Evolutionary conservation across 2,113 vertebrate genomes (phyloP).

Genomic region (Campylorhamphus procurvoides): DNA sequence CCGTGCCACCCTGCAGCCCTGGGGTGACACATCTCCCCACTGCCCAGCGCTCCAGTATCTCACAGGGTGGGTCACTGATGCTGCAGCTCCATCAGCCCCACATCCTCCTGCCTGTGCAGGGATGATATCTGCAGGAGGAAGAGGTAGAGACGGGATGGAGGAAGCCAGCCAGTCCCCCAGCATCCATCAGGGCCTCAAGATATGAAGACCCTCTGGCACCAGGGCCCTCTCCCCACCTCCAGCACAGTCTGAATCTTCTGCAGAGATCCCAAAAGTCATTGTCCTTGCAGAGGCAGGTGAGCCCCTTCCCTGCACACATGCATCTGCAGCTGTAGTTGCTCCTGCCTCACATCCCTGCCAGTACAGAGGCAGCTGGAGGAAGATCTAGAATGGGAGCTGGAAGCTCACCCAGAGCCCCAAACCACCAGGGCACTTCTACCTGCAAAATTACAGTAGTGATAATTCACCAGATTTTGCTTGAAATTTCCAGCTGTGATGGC

Average conservation of each 20-base stretch:
- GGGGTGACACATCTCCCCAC: rapidly evolving
- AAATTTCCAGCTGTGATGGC: not conserved
- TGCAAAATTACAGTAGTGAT: not conserved
- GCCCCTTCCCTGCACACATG: not conserved
- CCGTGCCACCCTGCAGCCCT: not conserved
- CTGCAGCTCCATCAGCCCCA: not conserved
- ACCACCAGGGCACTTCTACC: not conserved
- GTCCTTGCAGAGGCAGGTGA: not conserved
- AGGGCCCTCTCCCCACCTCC: not conserved
- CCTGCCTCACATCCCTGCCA: not conserved
- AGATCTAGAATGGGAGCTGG: not conserved
- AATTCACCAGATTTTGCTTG: not conserved
- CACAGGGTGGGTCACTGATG: rapidly evolving
- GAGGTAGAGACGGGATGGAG: not conserved
- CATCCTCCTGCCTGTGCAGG: not conserved
- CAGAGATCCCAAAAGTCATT: not conserved
- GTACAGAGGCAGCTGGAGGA: not conserved
- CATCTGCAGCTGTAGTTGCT: not conserved
- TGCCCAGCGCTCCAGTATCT: not conserved
- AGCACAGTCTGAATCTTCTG: not conserved
- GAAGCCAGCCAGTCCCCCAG: not conserved
- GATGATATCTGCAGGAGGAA: not conserved
- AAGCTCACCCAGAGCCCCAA: not conserved
- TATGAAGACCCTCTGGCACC: not conserved
- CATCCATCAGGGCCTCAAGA: not conserved